phyloP scores from a whole-genome alignment of 2,113 vertebrate genomes.

The Pangasianodon hypophthalmus region DNA sequence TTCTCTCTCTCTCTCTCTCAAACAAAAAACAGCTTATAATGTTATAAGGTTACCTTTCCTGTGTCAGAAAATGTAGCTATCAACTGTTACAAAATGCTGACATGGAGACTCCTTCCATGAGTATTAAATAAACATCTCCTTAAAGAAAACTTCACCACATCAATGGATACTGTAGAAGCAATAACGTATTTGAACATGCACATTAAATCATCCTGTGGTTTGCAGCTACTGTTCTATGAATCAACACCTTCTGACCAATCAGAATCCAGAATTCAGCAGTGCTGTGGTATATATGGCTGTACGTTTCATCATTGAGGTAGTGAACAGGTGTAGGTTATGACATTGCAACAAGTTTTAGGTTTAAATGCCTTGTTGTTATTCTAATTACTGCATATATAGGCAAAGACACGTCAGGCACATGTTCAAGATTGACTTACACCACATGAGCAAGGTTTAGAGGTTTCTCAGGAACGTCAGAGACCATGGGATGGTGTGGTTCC shows the following conservation, averaged over 20 bases:
- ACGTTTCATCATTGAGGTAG: background rate
- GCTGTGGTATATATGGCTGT: background rate
- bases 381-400: background rate
- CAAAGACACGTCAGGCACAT: background rate
- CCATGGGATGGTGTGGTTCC: constrained; percentile 93
- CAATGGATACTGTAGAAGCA: background rate
- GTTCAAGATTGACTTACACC: constrained; percentile 80
- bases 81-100: no score
- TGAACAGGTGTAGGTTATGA: background rate
- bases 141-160: background rate
- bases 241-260: background rate
- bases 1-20: no score
- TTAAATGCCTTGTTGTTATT: background rate
- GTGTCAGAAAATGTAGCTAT: no score
- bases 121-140: background rate
- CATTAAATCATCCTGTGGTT: background rate
- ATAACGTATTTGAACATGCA: background rate
- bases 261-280: background rate
- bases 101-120: no score
- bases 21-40: no score
- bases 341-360: background rate
- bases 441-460: constrained; percentile 95
- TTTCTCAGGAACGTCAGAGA: constrained; percentile 93
- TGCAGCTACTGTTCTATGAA: background rate
- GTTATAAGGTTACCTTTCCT: no score